Base-by-base conservation (phyloP, 2,113 vertebrate species). In the Eulacestoma nigropectus region DNA sequence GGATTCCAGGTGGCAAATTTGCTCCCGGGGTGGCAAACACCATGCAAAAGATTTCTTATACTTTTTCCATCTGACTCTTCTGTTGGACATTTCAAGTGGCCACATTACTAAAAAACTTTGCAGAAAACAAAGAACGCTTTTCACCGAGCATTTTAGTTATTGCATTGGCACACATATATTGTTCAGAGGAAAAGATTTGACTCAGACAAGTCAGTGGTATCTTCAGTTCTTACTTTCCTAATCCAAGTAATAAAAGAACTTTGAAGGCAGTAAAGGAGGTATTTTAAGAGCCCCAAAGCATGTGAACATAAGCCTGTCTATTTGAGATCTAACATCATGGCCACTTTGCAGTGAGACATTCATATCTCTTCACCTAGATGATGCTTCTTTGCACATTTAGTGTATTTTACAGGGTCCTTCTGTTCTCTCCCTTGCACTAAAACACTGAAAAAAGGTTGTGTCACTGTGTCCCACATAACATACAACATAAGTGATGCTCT, bases 11-110 rank as follows among this genome's bases (percentile, higher is more conserved):
- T n/a, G n/a, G n/a, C n/a, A n/a, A n/a, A n/a, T n/a, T n/a, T n/a
- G n/a, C 39, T 82, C 2, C 0, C 1, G 27, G 30, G 2, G 1
- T 62, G 9, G 42, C 20, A 52, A 90, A 67, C 21, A 55, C 44
- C 16, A 64, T 6, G 15, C 6, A 42, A 33, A 77, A 11, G 29
- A 67, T 62, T 87, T 87, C 47, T 67, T 52, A n/a, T 4, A 22
- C 41, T 55, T 90, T 50, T 49, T 76, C 41, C 20, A 72, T 72
- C 27, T 60, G 41, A 56, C 9, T 74, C 11, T 69, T 76, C 68
- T 68, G 42, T 62, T 53, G 26, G 32, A 62, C 20, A 49, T 65
- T 89, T 85, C 67, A 69, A 79, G 37, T 21, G 16, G 12, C 14
- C 30, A 57, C 3, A 0, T 47, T 57, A 74, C 37, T 35, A 68